Base-by-base conservation (phyloP, 2,797 vertebrate species). In the Pantherophis vulpinus region DNA sequence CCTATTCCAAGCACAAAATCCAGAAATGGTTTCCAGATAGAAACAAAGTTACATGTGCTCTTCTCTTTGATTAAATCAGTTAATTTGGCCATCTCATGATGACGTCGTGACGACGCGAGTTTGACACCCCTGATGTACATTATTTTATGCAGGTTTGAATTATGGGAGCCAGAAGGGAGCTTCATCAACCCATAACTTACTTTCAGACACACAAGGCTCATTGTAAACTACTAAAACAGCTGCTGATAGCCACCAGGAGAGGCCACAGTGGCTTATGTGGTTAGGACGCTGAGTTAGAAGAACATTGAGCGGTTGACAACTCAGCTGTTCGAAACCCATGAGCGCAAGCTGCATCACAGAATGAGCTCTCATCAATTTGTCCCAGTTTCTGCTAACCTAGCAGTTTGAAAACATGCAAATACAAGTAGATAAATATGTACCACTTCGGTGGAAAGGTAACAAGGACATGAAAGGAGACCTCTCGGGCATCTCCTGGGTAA, bases 51-150 rank as follows among this genome's bases (percentile, higher is more conserved):
- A 63, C 11, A 63, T 63, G 60, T 63, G 29, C 3, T 29, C 5
- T 66, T 66, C 7, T 61, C 12, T 66, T 66, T n/a, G 12, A 66
- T 66, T 66, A 66, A 66, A n/a, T 29, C 29, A n/a, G 29, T 66
- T 66, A 66, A 66, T 66, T 66, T n/a, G 63, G 11, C 4, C 61
- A 63, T 63, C 27, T 63, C 11, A 0, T 55, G 55, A 55, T 55
- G 54, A 12, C 0, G 11, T 2, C 0, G 55, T 55, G 2, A 55
- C 0, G 12, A 12, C 0, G 11, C 11, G 11, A 55, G 54, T 55
- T 55, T 55, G 10, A 55, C 10, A 55, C 11, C 54, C 54, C 54
- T 12, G 54, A 29, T 27, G 61, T 63, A 29, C 61, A 63, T 4
- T 63, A 63, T 66, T 66, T 66, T 66, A n/a, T 66, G 29, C 29